Evolutionary conservation across 2,888 invertebrate species (phyloP), one percentile per base, ranked within the genome.

Genomic region (Mallateleia sp.): DNA sequence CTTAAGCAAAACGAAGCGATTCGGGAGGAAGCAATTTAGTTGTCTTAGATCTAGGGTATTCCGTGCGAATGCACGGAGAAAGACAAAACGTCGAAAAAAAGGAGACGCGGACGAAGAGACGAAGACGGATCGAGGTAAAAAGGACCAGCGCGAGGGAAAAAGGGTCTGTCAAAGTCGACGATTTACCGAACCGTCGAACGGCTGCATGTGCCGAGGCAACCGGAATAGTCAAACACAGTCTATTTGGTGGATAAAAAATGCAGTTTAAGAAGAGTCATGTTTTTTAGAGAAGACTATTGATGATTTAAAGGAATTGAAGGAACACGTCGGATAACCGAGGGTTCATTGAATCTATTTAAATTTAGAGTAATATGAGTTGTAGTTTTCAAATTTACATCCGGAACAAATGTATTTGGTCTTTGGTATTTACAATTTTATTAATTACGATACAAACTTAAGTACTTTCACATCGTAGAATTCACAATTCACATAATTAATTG

Each of bases 191-290:
- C 25, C 62, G 80, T 47, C 52, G 75, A 72, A 58, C 69, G 69
- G 18, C 54, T 71, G 45, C n/a, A 15, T 15, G 45, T 7, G n/a
- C 15, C 4, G 45, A 45, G 45, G n/a, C 45, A 45, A 45, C 45
- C 45, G 45, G 69, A 69, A 54, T 69, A 34, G 69, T 34, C 50
- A 69, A 69, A 69, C 28, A 52, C 45, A 50, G 50, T 50, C 42
- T 60, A 60, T 22, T 34, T 45, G 60, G 18, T 25, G 71, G 56
- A 71, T 79, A 79, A 85, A 79, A 85, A 85, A 85, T 79, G 72
- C 38, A 66, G 58, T 28, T 42, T 42, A 45, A n/a, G n/a, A 15
- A 38, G 38, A 38, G 38, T 38, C n/a, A n/a, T n/a, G n/a, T n/a
- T n/a, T n/a, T n/a, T n/a, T n/a, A n/a, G n/a, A n/a, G n/a, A n/a